Evolutionary conservation across 2,113 vertebrate genomes (phyloP).

Genomic region (Brachyistius frenatus): DNA sequence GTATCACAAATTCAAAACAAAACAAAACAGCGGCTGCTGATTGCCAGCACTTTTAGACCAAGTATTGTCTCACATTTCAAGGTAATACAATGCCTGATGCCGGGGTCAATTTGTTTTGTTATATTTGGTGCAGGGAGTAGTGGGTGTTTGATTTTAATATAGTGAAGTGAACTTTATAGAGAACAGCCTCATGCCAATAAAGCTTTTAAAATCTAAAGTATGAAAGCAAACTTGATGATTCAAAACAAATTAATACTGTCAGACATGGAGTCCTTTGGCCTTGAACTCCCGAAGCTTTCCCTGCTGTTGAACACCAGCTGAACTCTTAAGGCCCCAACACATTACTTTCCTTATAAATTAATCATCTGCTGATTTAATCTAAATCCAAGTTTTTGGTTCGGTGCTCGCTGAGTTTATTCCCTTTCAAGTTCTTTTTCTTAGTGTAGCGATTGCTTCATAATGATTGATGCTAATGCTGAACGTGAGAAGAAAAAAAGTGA

Average conservation of each 20-base stretch:
- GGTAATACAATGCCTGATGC: not conserved
- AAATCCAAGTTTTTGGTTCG: constrained; percentile 22
- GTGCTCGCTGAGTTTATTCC: constrained; percentile 2
- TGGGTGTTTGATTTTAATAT: constrained; percentile 11
- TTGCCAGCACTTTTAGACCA: not conserved
- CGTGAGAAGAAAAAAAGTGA: constrained; percentile 3
- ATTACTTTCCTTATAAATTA: constrained; percentile 42
- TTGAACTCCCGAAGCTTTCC: constrained; percentile 7
- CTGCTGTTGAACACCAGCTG: constrained; percentile 29
- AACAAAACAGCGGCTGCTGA: not conserved
- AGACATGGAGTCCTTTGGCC: constrained; percentile 15
- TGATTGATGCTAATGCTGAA: not conserved
- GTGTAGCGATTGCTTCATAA: not conserved
- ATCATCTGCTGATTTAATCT: constrained; percentile 38
- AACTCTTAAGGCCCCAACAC: constrained; percentile 33
- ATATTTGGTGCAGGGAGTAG: not conserved
- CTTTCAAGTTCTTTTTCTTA: constrained; percentile 8
- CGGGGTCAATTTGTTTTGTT: constrained; percentile 7
- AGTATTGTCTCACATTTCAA: constrained; percentile 2
- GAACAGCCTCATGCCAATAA: not conserved
- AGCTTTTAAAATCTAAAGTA: constrained; percentile 27
- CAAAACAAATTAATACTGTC: constrained; percentile 18
- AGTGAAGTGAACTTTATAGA: not conserved
- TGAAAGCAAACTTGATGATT: constrained; percentile 8
- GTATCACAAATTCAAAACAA: not conserved